Conservation (phyloP, 1,140 invertebrate genomes). For the Nasonia longicornis region DNA sequence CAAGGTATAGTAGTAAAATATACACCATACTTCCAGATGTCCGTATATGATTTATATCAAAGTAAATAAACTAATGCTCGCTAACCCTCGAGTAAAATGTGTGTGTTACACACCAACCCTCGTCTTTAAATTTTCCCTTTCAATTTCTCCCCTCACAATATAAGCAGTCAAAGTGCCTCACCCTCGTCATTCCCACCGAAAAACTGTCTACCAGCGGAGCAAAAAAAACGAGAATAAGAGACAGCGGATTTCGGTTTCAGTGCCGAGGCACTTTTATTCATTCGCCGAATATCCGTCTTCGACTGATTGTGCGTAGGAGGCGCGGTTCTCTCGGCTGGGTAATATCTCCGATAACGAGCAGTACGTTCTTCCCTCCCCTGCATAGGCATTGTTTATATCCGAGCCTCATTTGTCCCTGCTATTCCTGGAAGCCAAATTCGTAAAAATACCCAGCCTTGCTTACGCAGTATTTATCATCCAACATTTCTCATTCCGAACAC, state of each 20-base stretch:
- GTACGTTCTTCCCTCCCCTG: not conserved
- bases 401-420: not conserved
- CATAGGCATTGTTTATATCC: not conserved
- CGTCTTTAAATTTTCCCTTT: not conserved
- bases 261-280: not conserved
- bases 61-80: not conserved
- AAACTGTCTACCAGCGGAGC: not conserved
- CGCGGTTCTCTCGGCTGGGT: not conserved
- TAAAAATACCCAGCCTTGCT: not conserved
- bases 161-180: not conserved
- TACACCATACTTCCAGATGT: too few species aligned
- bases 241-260: not conserved
- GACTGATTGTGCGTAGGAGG: not conserved
- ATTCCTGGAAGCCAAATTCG: not conserved
- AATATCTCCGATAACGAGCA: not conserved
- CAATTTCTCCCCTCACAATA: not conserved
- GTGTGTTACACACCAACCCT: not conserved
- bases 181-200: not conserved
- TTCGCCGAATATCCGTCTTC: not conserved
- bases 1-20: too few species aligned
- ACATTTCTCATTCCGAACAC: not conserved
- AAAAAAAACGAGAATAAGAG: not conserved
- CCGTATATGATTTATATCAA: too few species aligned
- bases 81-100: not conserved
- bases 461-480: not conserved